Conservation (phyloP, 2,888 invertebrate species). For the Dryobotodes eremita region DNA sequence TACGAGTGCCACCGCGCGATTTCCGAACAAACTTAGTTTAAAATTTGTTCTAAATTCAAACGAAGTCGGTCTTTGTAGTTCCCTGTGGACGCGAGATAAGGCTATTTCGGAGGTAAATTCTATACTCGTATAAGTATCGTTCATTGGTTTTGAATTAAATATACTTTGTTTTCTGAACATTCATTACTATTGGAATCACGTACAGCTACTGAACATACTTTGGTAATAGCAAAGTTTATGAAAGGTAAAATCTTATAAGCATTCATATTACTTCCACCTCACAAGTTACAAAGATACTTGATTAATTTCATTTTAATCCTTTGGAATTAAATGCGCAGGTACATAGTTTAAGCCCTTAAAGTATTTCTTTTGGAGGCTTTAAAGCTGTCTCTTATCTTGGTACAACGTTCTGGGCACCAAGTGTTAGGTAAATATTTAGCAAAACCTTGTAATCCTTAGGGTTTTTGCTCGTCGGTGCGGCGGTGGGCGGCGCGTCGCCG, state of each 20-base stretch:
- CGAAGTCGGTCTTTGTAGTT: constrained; percentile 74
- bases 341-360: constrained; percentile 62
- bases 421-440: constrained; percentile 86
- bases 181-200: constrained; percentile 51
- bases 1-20: constrained; percentile 72
- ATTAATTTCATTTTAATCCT: constrained; percentile 59
- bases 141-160: constrained; percentile 72
- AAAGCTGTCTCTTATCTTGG: constrained; percentile 66
- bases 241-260: constrained; percentile 57
- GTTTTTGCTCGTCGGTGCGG: constrained; percentile 77
- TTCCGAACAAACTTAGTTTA: constrained; percentile 77
- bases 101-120: constrained; percentile 73
- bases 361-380: constrained; percentile 69
- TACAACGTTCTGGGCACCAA: constrained; percentile 72
- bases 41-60: constrained; percentile 78
- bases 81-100: constrained; percentile 75
- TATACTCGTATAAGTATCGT: constrained; percentile 69
- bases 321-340: constrained; percentile 40
- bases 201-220: constrained; percentile 42
- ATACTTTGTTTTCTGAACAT: constrained; percentile 61
- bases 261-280: constrained; percentile 55
- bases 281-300: constrained; percentile 49
- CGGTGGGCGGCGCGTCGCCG: constrained; percentile 56
- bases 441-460: constrained; percentile 82
- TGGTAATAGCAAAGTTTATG: constrained; percentile 41